Percentiles rank a stretch among this genome's conserved stretches.
These are phyloP conservation scores for Phylloscopus whistleri DNA, from an alignment of 2,113 vertebrate species.

Conservation along the genomic window DNA sequence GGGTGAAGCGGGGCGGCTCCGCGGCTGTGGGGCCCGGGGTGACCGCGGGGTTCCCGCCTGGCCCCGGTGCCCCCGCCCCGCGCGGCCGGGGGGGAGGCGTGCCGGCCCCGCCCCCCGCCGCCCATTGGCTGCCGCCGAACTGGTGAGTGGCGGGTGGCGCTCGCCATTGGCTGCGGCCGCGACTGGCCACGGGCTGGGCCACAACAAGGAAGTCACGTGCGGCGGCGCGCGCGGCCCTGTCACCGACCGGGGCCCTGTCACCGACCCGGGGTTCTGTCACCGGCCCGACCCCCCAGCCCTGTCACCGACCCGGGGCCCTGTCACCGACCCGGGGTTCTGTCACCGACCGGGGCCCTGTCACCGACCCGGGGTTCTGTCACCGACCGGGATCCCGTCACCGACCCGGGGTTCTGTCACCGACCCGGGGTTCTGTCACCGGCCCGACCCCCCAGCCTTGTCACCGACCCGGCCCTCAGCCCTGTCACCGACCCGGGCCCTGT, in stretches of 20 bases:
- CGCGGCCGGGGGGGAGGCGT: neutral
- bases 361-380: too few species aligned
- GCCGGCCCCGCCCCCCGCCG: neutral
- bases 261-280: neutral
- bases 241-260: neutral
- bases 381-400: too few species aligned
- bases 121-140: slow-evolving; percentile 84
- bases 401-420: neutral
- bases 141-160: slow-evolving; percentile 79
- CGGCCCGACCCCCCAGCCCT: rapidly evolving
- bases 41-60: neutral
- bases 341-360: neutral
- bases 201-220: neutral
- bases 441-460: neutral
- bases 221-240: neutral
- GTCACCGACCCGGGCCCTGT: neutral
- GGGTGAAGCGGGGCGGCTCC: rapidly evolving
- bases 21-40: neutral
- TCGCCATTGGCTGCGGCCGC: neutral
- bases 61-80: neutral
- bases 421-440: neutral
- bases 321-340: rapidly evolving
- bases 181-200: neutral
- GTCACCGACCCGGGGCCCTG: neutral
- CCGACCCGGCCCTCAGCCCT: rapidly evolving